phyloP scores from a whole-genome alignment of 1,140 invertebrate genomes.

The Leptopilina boulardi region DNA sequence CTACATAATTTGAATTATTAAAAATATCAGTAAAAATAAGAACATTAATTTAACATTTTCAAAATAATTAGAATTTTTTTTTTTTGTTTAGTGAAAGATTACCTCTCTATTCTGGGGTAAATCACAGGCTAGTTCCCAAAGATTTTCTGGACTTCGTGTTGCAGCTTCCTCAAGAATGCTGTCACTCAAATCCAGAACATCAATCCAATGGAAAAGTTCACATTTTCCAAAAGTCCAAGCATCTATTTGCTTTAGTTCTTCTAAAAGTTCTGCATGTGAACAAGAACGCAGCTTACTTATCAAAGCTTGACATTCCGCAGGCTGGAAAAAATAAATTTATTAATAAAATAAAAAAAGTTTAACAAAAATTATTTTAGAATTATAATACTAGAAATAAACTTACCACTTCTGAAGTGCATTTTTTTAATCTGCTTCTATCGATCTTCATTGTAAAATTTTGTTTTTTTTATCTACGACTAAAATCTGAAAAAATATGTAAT shows the following conservation, averaged over 20 bases:
- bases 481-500: conserved; percentile 58
- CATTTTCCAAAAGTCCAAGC: conserved; percentile 94
- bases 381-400: conserved; percentile 60
- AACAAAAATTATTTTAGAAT: conserved; percentile 30
- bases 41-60: conserved; percentile 35
- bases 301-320: conserved; percentile 87
- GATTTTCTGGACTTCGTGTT: conserved; percentile 79
- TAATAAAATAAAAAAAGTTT: conserved; percentile 25
- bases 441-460: conserved; percentile 85
- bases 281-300: conserved; percentile 88
- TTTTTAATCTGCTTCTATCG: conserved; percentile 89
- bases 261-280: conserved; percentile 82
- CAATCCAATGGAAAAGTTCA: conserved; percentile 93
- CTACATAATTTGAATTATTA: no score
- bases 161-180: conserved; percentile 87
- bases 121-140: conserved; percentile 89
- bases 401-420: conserved; percentile 92
- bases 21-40: no score
- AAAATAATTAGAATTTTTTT: no score
- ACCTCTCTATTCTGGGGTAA: conserved; percentile 81
- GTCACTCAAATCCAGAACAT: conserved; percentile 91
- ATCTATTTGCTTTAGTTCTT: conserved; percentile 86
- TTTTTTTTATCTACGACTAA: conserved; percentile 54
- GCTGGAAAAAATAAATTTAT: conserved; percentile 74
- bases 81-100: no score